Base-by-base conservation (phyloP, 2,888 invertebrate genomes). In the Vandiemenella viatica region DNA sequence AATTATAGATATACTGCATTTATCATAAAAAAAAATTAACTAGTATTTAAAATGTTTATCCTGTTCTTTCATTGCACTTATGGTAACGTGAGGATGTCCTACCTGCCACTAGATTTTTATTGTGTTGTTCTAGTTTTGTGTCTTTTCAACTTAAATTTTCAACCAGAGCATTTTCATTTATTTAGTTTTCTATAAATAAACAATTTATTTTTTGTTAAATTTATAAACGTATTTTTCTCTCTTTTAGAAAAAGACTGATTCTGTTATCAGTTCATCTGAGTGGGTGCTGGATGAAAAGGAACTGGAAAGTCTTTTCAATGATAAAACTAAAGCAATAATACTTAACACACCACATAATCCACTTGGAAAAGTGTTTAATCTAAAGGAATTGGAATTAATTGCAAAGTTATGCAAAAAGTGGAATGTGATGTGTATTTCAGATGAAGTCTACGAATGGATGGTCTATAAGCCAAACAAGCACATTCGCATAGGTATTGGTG, bases 341-440 rank as follows among this genome's bases (percentile, higher is more conserved):
- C 58, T 97, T n/a, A 98, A 97, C 67, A 96, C 95, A 1, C 98
- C 98, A 0, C 89, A 98, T 67, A 99, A 99, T 68, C 98, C 98
- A 0, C 66, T 92, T 1, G 98, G 98, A 41, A 98, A 98, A 70
- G 87, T 93, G 18, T 85, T 82, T 61, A 76, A 74, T 0, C 56
- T 62, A 26, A 66, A 76, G 2, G 90, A 91, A 64, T 63, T 90
- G 55, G 70, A 77, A 57, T 62, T 76, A 54, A 86, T 98, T 56
- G 93, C 93, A 0, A 73, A 83, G 56, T 68, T 98, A 50, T 96
- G 95, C 65, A 85, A 84, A 63, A 89, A 95, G 62, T 83, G 90
- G 75, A 83, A 98, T 64, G 84, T 87, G 4, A 68, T 98, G 7
- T 93, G 92, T 50, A 68, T 98, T 17, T 83, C 93, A 1, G 98